phyloP scores from a whole-genome alignment of 2,797 vertebrate genomes.

The Miichthys miiuy region DNA sequence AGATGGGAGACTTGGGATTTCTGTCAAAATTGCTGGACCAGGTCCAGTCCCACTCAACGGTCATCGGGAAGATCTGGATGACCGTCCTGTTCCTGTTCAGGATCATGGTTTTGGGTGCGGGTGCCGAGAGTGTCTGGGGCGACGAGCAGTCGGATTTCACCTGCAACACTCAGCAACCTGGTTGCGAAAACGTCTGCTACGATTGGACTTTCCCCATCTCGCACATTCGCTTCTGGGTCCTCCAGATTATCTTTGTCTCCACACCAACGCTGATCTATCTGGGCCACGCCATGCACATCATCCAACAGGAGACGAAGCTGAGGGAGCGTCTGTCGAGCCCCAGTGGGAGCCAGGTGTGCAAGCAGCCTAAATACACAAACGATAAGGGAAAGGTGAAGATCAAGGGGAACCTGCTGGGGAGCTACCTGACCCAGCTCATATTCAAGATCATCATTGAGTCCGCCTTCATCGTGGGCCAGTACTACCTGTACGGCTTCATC shows the following conservation, averaged over 20 bases:
- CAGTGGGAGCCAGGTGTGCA: conserved; percentile 66
- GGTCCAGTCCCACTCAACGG: conserved; percentile 94
- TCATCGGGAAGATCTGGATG: conserved; percentile 97
- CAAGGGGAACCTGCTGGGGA: conserved; percentile 92
- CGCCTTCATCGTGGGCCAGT: conserved; percentile 93
- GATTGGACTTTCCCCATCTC: conserved; percentile 96
- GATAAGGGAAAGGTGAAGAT: conserved; percentile 90
- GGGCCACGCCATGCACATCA: conserved; percentile 86
- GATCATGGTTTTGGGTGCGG: conserved; percentile 94
- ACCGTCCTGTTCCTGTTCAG: conserved; percentile 96
- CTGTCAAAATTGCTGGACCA: conserved; percentile 92
- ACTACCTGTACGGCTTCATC: conserved; percentile 94
- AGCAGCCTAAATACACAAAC: conserved; percentile 85
- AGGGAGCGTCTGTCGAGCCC: conserved; percentile 79
- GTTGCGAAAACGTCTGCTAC: conserved; percentile 97
- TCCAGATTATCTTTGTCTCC: conserved; percentile 94
- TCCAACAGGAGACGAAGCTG: conserved; percentile 91
- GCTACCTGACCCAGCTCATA: conserved; percentile 90
- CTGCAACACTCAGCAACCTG: conserved; percentile 95
- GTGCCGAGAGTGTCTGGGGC: conserved; percentile 94
- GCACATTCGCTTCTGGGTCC: conserved; percentile 97
- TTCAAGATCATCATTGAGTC: conserved; percentile 93
- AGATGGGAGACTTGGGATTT: conserved; percentile 96
- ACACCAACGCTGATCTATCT: conserved; percentile 87
- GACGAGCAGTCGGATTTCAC: conserved; percentile 94